A percentile compares a stretch with the other conserved stretches of the same genome.
These are phyloP conservation scores for Eudorcas thomsonii DNA, from an alignment of 2,113 vertebrate genomes.

Conservation along the genomic window DNA sequence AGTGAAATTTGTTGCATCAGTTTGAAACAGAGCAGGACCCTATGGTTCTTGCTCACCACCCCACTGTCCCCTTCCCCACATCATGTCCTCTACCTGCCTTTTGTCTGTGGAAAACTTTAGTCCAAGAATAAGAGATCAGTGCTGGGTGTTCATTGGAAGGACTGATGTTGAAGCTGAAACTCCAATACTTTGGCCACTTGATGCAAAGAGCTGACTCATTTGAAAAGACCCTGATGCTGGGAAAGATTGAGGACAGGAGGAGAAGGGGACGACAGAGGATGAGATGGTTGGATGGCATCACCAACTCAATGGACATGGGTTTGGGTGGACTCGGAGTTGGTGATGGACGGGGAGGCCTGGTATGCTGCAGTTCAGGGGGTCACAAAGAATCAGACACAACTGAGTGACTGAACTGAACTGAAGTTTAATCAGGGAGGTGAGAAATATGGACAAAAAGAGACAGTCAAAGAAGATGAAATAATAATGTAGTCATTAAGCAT, in stretches of 20 bases:
- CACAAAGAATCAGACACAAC: fast-evolving
- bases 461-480: background rate
- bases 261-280: background rate
- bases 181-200: background rate
- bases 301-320: background rate
- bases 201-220: background rate
- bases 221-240: background rate
- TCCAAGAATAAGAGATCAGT: background rate
- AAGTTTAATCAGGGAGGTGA: background rate
- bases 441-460: background rate
- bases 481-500: background rate
- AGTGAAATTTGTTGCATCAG: background rate
- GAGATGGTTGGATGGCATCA: background rate
- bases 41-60: background rate
- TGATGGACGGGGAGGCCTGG: background rate
- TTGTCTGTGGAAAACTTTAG: background rate
- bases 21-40: background rate
- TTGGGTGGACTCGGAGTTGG: background rate
- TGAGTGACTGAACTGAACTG: background rate
- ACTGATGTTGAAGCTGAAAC: background rate
- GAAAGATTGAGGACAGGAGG: background rate
- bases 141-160: background rate
- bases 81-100: background rate
- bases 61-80: no score
- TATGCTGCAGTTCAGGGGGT: fast-evolving